These are phyloP conservation scores for Heliocidaris erythrogramma DNA, from an alignment of 35 echinoderm and acorn worm genomes.

Conservation along the genomic window DNA sequence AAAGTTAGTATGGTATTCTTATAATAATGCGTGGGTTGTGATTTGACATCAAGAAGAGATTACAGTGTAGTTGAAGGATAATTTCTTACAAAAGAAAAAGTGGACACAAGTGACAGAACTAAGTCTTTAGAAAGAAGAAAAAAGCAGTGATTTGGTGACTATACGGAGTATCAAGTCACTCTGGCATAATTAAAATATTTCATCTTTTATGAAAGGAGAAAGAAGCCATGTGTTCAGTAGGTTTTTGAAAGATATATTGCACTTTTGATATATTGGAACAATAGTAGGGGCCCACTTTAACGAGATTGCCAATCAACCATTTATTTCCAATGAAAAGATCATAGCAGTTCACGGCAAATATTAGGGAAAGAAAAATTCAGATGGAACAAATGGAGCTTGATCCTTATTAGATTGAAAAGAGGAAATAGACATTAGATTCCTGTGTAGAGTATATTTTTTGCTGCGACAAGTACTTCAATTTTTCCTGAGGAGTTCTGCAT, in stretches of 20 bases:
- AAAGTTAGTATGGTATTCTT: neutral
- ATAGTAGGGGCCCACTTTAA: neutral
- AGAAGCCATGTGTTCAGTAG: neutral
- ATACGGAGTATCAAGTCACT: too few relatives aligned
- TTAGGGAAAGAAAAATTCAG: neutral
- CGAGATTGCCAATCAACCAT: neutral
- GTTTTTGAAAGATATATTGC: neutral
- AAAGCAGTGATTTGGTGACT: neutral
- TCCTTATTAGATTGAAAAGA: conserved; percentile 4
- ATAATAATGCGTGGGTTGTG: too few relatives aligned
- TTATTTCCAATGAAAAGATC: conserved; percentile 3
- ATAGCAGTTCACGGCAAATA: neutral
- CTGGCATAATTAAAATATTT: too few relatives aligned
- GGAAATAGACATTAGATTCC: conserved; percentile 10
- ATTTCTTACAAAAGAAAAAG: too few relatives aligned
- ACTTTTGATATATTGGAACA: neutral
- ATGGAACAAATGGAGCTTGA: neutral
- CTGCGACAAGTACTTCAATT: conserved; percentile 3
- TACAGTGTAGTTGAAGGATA: neutral
- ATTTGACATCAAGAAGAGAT: too few relatives aligned
- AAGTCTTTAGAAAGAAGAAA: neutral
- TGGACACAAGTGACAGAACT: too few relatives aligned
- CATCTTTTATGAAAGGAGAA: neutral
- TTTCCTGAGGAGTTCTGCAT: neutral
- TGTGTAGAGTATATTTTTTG: conserved; percentile 18